phyloP scores from a whole-genome alignment of 2,797 vertebrate species.

The Ciconia nigra region DNA sequence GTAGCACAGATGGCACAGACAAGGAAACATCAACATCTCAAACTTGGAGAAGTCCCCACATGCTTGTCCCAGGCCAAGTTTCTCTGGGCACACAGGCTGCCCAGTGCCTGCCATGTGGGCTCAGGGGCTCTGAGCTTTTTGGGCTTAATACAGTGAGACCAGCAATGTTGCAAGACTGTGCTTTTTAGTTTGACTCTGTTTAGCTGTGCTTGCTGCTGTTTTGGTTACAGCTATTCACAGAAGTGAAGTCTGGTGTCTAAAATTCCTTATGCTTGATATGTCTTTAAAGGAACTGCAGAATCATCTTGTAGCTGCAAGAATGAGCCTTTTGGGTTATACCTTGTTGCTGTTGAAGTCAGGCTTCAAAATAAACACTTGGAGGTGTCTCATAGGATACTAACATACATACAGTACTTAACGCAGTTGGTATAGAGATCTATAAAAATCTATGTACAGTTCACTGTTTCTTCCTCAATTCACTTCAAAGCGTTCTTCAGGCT shows the following conservation, averaged over 20 bases:
- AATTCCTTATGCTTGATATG: background rate
- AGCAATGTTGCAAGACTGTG: background rate
- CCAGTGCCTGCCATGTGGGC: background rate
- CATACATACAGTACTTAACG: background rate
- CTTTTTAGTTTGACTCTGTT: background rate
- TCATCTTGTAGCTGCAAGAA: background rate
- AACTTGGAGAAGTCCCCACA: background rate
- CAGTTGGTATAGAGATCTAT: background rate
- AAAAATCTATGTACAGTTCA: background rate
- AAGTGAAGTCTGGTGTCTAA: background rate
- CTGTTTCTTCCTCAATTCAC: background rate
- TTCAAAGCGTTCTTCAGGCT: background rate
- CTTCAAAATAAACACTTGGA: background rate
- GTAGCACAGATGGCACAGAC: slow-evolving; percentile 10
- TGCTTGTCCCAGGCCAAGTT: background rate
- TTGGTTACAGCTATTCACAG: background rate
- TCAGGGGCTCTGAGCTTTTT: background rate
- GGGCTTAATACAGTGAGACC: background rate
- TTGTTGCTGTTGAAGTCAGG: background rate
- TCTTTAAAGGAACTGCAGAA: background rate
- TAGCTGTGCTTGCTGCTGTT: background rate
- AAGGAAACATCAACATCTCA: background rate
- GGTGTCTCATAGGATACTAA: background rate
- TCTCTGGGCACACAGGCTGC: background rate
- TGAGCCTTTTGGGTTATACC: background rate